Base-by-base conservation (phyloP, 2,113 vertebrate genomes). In the Numida meleagris region DNA sequence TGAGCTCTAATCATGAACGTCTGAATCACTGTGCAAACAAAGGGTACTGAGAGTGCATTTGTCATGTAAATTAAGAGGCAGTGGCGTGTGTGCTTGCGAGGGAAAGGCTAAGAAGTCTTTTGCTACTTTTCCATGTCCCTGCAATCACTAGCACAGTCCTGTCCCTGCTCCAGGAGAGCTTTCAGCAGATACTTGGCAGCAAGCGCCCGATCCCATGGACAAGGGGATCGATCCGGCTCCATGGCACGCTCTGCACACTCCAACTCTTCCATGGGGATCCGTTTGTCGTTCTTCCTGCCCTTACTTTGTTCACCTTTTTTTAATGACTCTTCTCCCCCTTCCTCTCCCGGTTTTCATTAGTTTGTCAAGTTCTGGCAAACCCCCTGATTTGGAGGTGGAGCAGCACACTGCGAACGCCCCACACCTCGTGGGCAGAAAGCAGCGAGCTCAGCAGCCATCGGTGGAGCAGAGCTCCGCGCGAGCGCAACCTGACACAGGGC, bases 41-140 rank as follows among this genome's bases (percentile, higher is more conserved):
- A 95, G 92, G 89, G 75, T 36, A 86, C 1, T 78, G 34, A 86
- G 33, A 91, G 94, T 53, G 78, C 94, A 86, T 91, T 96, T 96
- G 91, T 95, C 94, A 97, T 95, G 95, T 65, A 96, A 97, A 97
- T 97, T 70, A 94, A 86, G 93, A 91, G 68, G 96, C n/a, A 20
- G 65, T 9, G 45, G 82, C 71, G 90, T 91, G 82, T 77, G 76
- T 76, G 75, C 88, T 79, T 63, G 31, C 24, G 76, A 89, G 82
- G 86, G 55, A 46, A 86, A 83, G 42, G 45, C 85, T 27, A 33
- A 42, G 68, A 74, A 53, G 53, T 89, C 74, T 92, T 96, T 76
- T 95, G 27, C 80, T 93, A 71, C 88, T 91, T 61, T 59, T 88
- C 76, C 55, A 62, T 38, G 58, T 72, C 76, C 53, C 80, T 58